Conservation (phyloP, 2,113 vertebrate genomes). For the Sterna hirundo region DNA sequence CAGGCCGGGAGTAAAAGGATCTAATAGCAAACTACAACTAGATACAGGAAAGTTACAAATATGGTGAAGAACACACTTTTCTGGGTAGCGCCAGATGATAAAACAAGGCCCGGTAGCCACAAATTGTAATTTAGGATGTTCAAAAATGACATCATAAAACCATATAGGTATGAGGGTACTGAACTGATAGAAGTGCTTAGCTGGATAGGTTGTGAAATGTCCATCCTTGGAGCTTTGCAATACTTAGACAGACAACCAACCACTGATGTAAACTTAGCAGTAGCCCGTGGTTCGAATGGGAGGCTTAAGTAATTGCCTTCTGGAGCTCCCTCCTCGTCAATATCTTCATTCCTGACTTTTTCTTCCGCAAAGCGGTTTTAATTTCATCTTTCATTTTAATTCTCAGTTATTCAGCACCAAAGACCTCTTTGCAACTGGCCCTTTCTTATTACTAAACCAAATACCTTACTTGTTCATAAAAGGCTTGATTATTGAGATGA, state of each 20-base stretch:
- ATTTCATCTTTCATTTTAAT: not conserved
- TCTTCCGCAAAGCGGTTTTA: not conserved
- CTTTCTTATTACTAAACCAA: not conserved
- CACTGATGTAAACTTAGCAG: not conserved
- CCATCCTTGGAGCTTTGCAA: not conserved
- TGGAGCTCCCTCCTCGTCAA: fast-evolving
- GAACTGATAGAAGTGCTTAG: not conserved
- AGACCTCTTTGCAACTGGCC: not conserved
- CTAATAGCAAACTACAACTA: not conserved
- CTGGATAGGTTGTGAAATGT: not conserved
- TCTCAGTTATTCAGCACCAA: not conserved
- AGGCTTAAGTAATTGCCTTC: not conserved
- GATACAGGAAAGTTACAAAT: not conserved
- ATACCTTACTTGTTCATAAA: not conserved
- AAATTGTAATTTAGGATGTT: not conserved
- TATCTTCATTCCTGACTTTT: not conserved
- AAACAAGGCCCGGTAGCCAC: not conserved
- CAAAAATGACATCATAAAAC: not conserved
- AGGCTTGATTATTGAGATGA: not conserved
- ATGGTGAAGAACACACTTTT: not conserved
- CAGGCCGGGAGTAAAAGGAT: not conserved
- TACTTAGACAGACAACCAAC: not conserved
- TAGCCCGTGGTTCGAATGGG: not conserved
- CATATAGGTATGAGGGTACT: not conserved
- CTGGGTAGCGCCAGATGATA: no score